Evolutionary conservation across 2,113 vertebrate species (phyloP), one percentile per base, ranked within the genome.

Genomic region (Anolis sagrei): DNA sequence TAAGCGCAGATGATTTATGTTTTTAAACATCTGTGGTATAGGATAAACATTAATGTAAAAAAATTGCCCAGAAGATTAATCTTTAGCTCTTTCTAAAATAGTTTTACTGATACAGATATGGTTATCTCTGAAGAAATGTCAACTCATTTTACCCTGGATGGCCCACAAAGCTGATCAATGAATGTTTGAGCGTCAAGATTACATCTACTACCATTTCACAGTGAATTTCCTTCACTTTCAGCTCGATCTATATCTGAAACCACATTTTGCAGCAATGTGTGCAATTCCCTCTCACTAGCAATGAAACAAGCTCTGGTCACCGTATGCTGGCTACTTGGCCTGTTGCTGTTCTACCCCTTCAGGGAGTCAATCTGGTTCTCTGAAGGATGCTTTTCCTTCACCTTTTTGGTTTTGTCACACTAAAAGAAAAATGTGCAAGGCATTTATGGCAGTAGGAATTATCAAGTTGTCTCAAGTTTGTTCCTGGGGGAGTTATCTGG

Each of bases 211-310:
- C 80, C 82, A 3, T 78, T 89, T 87, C 44, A 58, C 36, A 85
- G 36, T 0, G 0, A 85, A 39, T 68, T 86, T 61, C 48, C 18
- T 27, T 44, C 58, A 49, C n/a, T n/a, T 10, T 48, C 36, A 77
- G 79, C 2, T 70, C 75, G 87, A 32, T 89, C 69, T 91, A 32
- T 10, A 51, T 85, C 21, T 77, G 85, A 73, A 89, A 86, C 83
- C 88, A 44, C 64, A 89, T 32, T 80, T 86, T 34, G 88, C 44
- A 44, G 62, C 8, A 23, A 51, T 36, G 39, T 84, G 27, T 84
- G 39, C 4, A 64, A 7, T 89, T 87, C 90, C 39, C n/a, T 58
- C 32, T 27, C 4, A 0, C 25, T 0, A 72, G 18, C 1, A 81
- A n/a, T 72, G 18, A 18, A 13, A 21, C 72, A 61, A 61, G 51